Base-by-base conservation (phyloP, 2,113 vertebrate genomes). In the Marmota flaviventris region DNA sequence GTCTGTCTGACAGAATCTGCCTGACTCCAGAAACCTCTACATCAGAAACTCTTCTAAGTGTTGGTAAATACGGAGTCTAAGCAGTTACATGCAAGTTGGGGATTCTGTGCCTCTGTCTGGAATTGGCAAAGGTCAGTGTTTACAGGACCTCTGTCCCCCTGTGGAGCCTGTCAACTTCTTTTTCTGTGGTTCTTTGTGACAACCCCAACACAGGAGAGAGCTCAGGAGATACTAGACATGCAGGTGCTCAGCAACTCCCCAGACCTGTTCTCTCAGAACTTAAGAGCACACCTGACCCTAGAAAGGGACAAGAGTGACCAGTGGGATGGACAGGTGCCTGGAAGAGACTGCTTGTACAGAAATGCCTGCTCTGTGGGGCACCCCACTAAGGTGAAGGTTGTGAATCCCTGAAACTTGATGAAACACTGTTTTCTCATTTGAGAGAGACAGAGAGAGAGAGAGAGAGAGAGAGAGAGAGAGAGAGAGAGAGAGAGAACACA, bases 191-290 rank as follows among this genome's bases (percentile, higher is more conserved):
- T 65, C 45, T 61, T n/a, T 48, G 29, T 65, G 37, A 81, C 34
- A 8, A 45, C 9, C 13, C 73, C 14, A 51, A 3, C 45, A 48
- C 76, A 25, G 24, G 4, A 5, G 3, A 20, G 13, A 58, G 24
- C 27, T 61, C 6, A 22, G 27, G 67, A 91, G 16, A 63, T 16
- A 25, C 3, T 63, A n/a, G 39, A 24, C 25, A 18, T 7, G 4
- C 2, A 9, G 10, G 25, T 13, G 5, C 6, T 76, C 34, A 20
- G 14, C 32, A 53, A 4, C 0, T 58, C 22, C 1, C 61, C 22
- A 39, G 11, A 48, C 14, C 56, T 91, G 11, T 20, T 22, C 32
- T 53, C 29, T 51, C 10, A 75, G 70, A 61, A 51, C 48, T n/a
- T 24, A 20, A 37, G 20, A 27, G 45, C 11, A 42, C n/a, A 9